Conservation (phyloP, 2,797 vertebrate species). For the Trachops cirrhosus region DNA sequence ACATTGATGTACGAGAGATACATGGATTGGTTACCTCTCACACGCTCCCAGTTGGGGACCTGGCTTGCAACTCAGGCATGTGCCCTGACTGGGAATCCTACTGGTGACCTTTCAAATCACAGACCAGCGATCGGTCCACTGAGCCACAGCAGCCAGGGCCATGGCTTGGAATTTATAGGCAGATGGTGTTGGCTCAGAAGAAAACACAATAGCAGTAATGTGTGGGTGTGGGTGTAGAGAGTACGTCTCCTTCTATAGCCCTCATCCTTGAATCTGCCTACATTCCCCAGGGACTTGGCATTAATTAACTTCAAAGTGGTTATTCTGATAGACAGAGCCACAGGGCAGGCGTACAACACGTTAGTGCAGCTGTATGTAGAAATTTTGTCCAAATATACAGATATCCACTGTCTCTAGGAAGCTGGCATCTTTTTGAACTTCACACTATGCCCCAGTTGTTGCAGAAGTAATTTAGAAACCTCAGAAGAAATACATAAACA, state of each 20-base stretch:
- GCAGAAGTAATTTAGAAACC: slow-evolving; percentile 18
- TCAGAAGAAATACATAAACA: background rate
- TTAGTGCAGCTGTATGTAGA: slow-evolving; percentile 36
- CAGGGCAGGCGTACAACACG: slow-evolving; percentile 24
- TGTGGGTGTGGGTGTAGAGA: background rate
- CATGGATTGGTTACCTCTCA: too few relatives aligned
- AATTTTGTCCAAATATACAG: slow-evolving; percentile 19
- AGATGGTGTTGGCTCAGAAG: slow-evolving; percentile 20
- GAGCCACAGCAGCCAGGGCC: too few relatives aligned
- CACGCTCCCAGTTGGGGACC: too few relatives aligned
- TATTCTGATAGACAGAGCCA: slow-evolving; percentile 46
- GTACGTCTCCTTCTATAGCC: background rate
- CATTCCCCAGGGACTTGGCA: background rate
- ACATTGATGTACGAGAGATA: too few relatives aligned
- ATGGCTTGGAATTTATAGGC: background rate
- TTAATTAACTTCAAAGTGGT: background rate
- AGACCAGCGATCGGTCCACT: too few relatives aligned
- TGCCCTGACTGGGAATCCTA: too few relatives aligned
- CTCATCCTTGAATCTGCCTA: slow-evolving; percentile 21
- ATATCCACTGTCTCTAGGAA: slow-evolving; percentile 48
- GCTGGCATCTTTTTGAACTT: slow-evolving; percentile 36
- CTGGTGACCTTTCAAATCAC: too few relatives aligned
- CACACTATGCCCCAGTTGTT: background rate
- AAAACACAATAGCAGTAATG: background rate
- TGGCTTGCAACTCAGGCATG: too few relatives aligned